Percentiles rank a stretch among this genome's conserved stretches.
These are phyloP conservation scores for Drosophila niveifrons DNA, from an alignment of 2,888 invertebrate genomes.

Conservation along the genomic window DNA sequence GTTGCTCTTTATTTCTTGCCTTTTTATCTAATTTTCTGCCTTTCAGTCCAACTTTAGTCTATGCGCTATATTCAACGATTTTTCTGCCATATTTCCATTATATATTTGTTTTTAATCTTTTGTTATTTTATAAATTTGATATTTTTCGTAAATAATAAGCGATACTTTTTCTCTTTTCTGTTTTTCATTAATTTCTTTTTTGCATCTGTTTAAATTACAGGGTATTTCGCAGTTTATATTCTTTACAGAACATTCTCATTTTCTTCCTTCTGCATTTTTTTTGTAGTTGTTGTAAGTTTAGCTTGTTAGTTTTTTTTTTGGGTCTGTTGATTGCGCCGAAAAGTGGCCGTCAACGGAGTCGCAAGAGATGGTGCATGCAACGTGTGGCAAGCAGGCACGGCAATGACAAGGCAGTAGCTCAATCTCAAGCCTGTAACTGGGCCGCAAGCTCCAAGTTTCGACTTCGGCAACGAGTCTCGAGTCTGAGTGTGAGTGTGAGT, in stretches of 20 bases:
- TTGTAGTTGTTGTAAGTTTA: neutral
- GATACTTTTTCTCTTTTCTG: too few species aligned
- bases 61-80: too few species aligned
- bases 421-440: conserved; percentile 15
- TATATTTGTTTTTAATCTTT: too few species aligned
- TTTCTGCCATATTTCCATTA: too few species aligned
- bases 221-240: conserved; percentile 10
- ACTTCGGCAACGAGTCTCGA: too few species aligned
- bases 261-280: neutral
- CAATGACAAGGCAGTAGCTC: conserved; percentile 21
- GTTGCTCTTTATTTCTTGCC: too few species aligned
- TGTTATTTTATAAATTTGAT: too few species aligned
- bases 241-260: neutral
- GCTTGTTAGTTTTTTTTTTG: conserved; percentile 29
- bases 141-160: too few species aligned
- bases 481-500: neutral
- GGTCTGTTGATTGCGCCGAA: conserved; percentile 68
- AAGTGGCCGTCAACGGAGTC: conserved; percentile 44
- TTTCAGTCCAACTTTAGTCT: too few species aligned
- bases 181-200: too few species aligned
- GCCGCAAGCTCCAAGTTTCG: neutral
- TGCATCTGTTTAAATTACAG: conserved; percentile 19
- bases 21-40: too few species aligned
- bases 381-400: conserved; percentile 2
- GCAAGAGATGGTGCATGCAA: neutral